Percentiles rank a stretch among this genome's conserved stretches.
Evolutionary conservation across 1,140 invertebrate genomes (phyloP).

Genomic region (Calliopsis andreniformis): DNA sequence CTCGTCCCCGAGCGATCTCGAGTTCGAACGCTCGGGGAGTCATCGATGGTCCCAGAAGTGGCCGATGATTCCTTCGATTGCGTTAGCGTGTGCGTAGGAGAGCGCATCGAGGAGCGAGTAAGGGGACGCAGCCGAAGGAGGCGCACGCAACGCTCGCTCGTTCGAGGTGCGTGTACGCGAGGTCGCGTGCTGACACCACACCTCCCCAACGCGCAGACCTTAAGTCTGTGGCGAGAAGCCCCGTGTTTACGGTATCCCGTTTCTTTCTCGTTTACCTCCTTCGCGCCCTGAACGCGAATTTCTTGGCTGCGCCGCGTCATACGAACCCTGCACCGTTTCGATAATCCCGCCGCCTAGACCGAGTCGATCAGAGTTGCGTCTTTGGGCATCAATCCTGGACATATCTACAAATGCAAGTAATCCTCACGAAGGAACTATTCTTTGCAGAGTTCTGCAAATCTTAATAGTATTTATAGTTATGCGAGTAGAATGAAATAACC

Average conservation of each 20-base stretch:
- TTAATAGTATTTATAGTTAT: too few relatives aligned
- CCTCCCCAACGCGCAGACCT: conserved; percentile 62
- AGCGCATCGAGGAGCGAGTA: conserved; percentile 19
- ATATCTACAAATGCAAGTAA: too few relatives aligned
- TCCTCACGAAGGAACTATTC: too few relatives aligned
- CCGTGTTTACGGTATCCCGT: conserved; percentile 74
- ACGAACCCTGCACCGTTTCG: not conserved
- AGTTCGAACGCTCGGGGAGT: conserved; percentile 8
- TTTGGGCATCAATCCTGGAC: too few relatives aligned
- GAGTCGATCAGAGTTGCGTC: not conserved
- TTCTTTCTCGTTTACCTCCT: conserved; percentile 69
- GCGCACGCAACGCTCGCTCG: conserved; percentile 22
- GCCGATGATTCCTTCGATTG: too few relatives aligned
- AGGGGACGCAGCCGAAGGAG: not conserved
- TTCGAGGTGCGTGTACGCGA: conserved; percentile 39
- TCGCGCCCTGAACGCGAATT: conserved; percentile 55
- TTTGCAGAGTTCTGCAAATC: too few relatives aligned
- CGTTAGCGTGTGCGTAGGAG: not conserved
- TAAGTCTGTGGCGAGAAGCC: conserved; percentile 79
- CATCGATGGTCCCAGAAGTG: conserved; percentile 14
- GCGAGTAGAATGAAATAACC: too few relatives aligned
- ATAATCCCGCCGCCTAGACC: too few relatives aligned
- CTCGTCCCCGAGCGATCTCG: not conserved
- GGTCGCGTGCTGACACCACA: conserved; percentile 68
- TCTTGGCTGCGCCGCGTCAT: not conserved